phyloP scores from a whole-genome alignment of 2,888 invertebrate species.

The Sphaerophoria rueppellii region DNA sequence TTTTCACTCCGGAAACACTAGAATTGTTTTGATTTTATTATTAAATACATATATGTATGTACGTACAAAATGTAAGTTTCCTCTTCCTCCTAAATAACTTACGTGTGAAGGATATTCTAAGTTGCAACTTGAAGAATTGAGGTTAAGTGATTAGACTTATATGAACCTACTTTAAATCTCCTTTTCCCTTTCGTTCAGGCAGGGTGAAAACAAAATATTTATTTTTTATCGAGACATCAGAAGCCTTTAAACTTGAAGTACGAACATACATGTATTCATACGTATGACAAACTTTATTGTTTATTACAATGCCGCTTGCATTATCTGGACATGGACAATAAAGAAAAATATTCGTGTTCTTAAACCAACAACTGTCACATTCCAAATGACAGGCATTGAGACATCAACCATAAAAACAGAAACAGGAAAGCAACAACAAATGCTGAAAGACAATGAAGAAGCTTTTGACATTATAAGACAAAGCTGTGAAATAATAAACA shows the following conservation, averaged over 20 bases:
- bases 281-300: slow-evolving; percentile 8
- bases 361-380: slow-evolving; percentile 1
- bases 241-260: not conserved
- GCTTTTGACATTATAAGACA: slow-evolving; percentile 54
- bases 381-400: slow-evolving; percentile 21
- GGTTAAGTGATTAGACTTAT: slow-evolving; percentile 4
- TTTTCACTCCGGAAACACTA: too few relatives aligned
- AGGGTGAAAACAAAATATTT: too few relatives aligned
- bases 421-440: slow-evolving; percentile 53
- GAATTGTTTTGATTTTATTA: too few relatives aligned
- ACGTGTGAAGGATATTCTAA: too few relatives aligned
- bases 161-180: not conserved
- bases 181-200: too few relatives aligned
- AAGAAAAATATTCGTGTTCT: slow-evolving; percentile 13
- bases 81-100: too few relatives aligned
- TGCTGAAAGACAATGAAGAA: slow-evolving; percentile 7
- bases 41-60: too few relatives aligned
- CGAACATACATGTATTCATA: not conserved
- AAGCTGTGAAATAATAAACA: slow-evolving; percentile 8
- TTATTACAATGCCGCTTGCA: slow-evolving; percentile 7
- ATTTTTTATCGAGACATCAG: not conserved
- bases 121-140: slow-evolving; percentile 19
- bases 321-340: slow-evolving; percentile 7
- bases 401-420: slow-evolving; percentile 8
- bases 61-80: too few relatives aligned